Conservation (phyloP, 2,113 vertebrate genomes). For the Oreocharis arfaki region DNA sequence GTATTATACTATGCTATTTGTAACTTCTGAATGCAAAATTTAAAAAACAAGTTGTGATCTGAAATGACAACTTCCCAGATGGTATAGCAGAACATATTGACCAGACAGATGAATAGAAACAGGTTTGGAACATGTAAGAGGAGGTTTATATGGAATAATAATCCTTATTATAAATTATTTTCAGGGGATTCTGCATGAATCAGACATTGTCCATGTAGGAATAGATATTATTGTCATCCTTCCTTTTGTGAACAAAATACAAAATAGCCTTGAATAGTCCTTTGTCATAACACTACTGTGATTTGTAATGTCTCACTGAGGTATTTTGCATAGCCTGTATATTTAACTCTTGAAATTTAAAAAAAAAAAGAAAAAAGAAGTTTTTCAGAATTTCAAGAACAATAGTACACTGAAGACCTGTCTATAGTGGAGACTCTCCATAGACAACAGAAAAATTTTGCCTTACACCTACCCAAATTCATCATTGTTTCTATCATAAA, state of each 20-base stretch:
- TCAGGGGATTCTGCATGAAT: neutral
- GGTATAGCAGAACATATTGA: neutral
- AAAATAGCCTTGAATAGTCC: neutral
- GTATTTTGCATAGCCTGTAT: neutral
- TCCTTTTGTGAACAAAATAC: neutral
- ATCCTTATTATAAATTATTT: neutral
- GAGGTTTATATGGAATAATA: neutral
- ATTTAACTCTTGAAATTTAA: neutral
- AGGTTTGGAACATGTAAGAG: neutral
- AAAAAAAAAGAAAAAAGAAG: neutral
- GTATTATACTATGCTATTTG: neutral
- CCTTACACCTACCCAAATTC: neutral
- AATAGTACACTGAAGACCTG: neutral
- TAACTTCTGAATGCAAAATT: conserved; percentile 15
- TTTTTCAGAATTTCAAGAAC: neutral
- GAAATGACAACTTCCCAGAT: conserved; percentile 63
- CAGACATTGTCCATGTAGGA: neutral
- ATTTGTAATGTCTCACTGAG: neutral
- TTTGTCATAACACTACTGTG: neutral
- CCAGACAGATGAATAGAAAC: neutral
- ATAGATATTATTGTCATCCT: neutral
- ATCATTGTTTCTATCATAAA: neutral
- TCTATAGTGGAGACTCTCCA: neutral
- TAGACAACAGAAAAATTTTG: neutral
- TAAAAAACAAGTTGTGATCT: conserved; percentile 56